Conservation (phyloP, 2,797 vertebrate species). For the Loriculus beryllinus region DNA sequence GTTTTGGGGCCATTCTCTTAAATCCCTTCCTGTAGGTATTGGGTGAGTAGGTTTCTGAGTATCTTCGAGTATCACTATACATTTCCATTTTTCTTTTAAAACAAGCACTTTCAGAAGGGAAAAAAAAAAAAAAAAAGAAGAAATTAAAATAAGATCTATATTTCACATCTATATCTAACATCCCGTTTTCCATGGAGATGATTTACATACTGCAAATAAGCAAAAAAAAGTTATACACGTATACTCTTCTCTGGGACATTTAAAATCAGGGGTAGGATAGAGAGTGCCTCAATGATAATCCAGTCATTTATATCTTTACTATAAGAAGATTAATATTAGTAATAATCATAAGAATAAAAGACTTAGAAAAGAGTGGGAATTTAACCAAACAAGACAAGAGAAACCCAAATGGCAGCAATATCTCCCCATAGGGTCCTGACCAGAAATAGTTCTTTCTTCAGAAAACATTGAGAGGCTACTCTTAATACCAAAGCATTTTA, state of each 20-base stretch:
- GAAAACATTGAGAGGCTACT: background rate
- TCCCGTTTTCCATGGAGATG: background rate
- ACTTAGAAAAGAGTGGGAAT: background rate
- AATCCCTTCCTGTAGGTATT: background rate
- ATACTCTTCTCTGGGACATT: background rate
- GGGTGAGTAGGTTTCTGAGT: background rate
- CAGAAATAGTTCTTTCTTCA: background rate
- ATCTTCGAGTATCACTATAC: background rate
- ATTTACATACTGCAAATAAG: background rate
- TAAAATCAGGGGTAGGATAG: background rate
- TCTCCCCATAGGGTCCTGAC: background rate
- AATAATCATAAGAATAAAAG: background rate
- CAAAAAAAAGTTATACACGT: background rate
- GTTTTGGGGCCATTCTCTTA: background rate
- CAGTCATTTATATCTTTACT: background rate
- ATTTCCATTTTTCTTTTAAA: background rate
- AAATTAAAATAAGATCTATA: background rate
- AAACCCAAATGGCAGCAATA: background rate
- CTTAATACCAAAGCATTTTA: background rate
- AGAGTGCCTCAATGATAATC: background rate
- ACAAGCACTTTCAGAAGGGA: background rate
- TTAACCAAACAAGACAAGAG: background rate
- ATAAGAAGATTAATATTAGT: background rate
- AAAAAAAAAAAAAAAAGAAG: background rate
- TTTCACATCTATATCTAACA: slow-evolving; percentile 1